A percentile compares a stretch with the other conserved stretches of the same genome.
Conservation (phyloP, 2,888 invertebrate genomes). For the Pycnomerus fuliginosus region DNA sequence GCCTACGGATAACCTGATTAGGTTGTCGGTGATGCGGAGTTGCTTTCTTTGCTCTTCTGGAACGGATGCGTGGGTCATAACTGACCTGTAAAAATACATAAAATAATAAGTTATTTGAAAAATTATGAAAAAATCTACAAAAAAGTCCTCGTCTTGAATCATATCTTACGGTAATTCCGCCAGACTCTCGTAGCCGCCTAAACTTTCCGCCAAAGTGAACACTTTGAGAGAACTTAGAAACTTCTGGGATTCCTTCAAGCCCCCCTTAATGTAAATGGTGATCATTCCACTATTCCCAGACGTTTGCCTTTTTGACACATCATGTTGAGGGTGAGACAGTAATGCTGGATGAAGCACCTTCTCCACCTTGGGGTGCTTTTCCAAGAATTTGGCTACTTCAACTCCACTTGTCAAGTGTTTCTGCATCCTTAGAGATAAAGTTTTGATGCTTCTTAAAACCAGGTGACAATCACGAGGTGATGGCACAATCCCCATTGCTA, state of each 20-base stretch:
- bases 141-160: neutral
- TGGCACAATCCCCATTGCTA: constrained; percentile 87
- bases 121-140: constrained; percentile 15
- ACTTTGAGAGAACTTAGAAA: constrained; percentile 76
- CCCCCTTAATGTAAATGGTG: constrained; percentile 83
- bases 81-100: constrained; percentile 58
- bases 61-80: constrained; percentile 96
- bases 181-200: constrained; percentile 94
- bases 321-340: constrained; percentile 83
- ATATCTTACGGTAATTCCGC: constrained; percentile 87
- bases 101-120: constrained; percentile 18
- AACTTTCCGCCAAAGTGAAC: constrained; percentile 87
- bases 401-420: constrained; percentile 80
- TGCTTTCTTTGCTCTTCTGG: constrained; percentile 69
- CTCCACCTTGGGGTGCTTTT: constrained; percentile 74
- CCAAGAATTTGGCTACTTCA: constrained; percentile 77
- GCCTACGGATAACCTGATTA: constrained; percentile 88
- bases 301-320: constrained; percentile 75
- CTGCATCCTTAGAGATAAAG: constrained; percentile 88
- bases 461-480: constrained; percentile 96
- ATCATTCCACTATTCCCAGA: constrained; percentile 91
- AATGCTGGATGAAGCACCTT: constrained; percentile 85
- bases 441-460: constrained; percentile 92
- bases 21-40: constrained; percentile 79
- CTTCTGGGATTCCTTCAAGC: constrained; percentile 66